Conservation (phyloP, 2,797 vertebrate genomes). For the Malacoctenus gilli region DNA sequence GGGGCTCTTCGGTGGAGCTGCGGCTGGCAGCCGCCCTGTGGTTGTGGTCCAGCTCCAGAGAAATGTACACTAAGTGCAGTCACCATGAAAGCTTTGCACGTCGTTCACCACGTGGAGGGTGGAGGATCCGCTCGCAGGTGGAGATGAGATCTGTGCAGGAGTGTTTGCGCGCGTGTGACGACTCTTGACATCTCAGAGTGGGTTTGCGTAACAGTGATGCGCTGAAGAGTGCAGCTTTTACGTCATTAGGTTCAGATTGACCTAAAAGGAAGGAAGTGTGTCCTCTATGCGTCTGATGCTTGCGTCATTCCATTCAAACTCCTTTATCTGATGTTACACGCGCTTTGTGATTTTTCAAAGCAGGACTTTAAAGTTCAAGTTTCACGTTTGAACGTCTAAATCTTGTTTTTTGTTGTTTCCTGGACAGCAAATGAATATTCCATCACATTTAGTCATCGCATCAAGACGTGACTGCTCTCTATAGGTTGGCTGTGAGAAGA, state of each 20-base stretch:
- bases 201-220: conserved; percentile 21
- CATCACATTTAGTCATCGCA: conserved; percentile 5
- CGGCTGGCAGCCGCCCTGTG: conserved; percentile 59
- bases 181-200: conserved; percentile 21
- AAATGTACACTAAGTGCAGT: conserved; percentile 81
- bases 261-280: conserved; percentile 10
- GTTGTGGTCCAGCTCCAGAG: conserved; percentile 70
- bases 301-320: conserved; percentile 2
- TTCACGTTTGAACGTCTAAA: background rate
- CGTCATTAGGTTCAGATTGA: conserved; percentile 14
- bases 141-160: conserved; percentile 53
- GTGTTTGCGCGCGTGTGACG: conserved; percentile 28
- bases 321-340: background rate
- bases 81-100: conserved; percentile 69
- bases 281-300: conserved; percentile 12
- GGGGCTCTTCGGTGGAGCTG: conserved; percentile 49
- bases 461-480: too few relatives aligned
- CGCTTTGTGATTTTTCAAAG: background rate
- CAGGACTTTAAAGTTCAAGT: background rate
- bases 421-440: background rate
- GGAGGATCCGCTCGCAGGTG: conserved; percentile 55
- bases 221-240: conserved; percentile 1
- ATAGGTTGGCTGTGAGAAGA: too few relatives aligned
- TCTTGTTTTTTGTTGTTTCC: background rate
- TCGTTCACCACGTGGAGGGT: conserved; percentile 46